phyloP scores from a whole-genome alignment of 2,113 vertebrate species.

The Pampusana beccarii region DNA sequence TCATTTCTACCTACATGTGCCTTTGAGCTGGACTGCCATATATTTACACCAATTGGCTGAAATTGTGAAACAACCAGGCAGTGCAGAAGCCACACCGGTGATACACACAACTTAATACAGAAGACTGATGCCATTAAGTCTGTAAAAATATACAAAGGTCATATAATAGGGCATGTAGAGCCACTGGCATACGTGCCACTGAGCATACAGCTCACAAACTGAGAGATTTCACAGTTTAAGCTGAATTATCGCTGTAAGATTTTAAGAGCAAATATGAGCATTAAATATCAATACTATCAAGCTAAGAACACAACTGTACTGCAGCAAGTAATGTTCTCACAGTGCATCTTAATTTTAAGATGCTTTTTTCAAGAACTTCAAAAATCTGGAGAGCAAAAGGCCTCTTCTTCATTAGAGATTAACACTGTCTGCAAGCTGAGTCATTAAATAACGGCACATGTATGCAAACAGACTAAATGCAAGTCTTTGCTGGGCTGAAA shows the following conservation, averaged over 20 bases:
- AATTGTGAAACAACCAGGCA: background rate
- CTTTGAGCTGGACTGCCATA: background rate
- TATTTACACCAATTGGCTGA: background rate
- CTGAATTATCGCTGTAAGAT: background rate
- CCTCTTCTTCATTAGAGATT: background rate
- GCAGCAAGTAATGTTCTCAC: background rate
- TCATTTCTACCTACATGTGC: background rate
- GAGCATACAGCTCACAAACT: background rate
- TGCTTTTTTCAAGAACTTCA: background rate
- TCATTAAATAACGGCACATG: background rate
- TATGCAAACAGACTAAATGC: background rate
- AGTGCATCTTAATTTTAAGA: background rate
- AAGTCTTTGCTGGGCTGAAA: background rate
- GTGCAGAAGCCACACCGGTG: background rate
- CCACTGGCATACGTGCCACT: background rate
- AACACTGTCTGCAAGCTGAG: background rate
- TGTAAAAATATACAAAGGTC: background rate
- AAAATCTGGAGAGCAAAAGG: background rate
- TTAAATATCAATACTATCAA: background rate
- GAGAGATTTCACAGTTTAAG: background rate
- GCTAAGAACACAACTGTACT: background rate
- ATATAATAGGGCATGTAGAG: background rate
- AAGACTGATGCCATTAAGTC: rapidly evolving
- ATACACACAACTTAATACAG: background rate
- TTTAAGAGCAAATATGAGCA: background rate